Evolutionary conservation across 2,888 invertebrate genomes (phyloP), one percentile per base, ranked within the genome.

Genomic region (Miltochrista miniata): DNA sequence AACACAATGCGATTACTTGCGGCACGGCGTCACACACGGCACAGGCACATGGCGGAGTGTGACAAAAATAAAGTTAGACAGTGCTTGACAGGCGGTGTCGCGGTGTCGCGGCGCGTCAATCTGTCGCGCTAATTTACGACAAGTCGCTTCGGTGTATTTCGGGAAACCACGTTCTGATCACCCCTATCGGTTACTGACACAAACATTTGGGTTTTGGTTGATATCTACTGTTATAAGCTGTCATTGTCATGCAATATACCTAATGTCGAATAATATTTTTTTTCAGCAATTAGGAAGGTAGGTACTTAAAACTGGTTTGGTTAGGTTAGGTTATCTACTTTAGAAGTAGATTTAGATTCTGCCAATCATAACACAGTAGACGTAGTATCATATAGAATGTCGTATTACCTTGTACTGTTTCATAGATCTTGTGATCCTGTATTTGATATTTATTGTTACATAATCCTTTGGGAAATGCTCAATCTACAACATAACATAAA

Each of bases 121-220:
- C 78, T 74, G 75, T 74, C 78, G 71, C 73, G 68, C 70, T 78
- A 76, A 77, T 79, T 79, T 78, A 81, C 76, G 72, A 72, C 68
- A 59, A 61, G 70, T 68, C 70, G 51, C 55, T 38, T 59, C 56
- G 14, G 53, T 46, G 56, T 72, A 72, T 72, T 72, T 64, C 49
- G 8, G 59, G 59, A 57, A 53, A 60, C 47, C 29, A 56, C 52
- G 45, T 50, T 62, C 38, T 42, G 52, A 64, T 54, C 45, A 46
- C 54, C 62, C 56, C 60, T 60, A 57, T 68, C 59, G 53, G 58
- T 68, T 65, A 58, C 65, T 14, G 46, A 49, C 45, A 49, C 31
- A 13, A 42, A 55, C 56, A 67, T 63, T 59, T 59, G 44, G 50
- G 48, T 52, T 39, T 38, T 38, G 18, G 51, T 39, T 39, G 31